These are phyloP conservation scores for Pseudococcus viburni DNA, from an alignment of 2,888 invertebrate genomes.

Conservation along the genomic window DNA sequence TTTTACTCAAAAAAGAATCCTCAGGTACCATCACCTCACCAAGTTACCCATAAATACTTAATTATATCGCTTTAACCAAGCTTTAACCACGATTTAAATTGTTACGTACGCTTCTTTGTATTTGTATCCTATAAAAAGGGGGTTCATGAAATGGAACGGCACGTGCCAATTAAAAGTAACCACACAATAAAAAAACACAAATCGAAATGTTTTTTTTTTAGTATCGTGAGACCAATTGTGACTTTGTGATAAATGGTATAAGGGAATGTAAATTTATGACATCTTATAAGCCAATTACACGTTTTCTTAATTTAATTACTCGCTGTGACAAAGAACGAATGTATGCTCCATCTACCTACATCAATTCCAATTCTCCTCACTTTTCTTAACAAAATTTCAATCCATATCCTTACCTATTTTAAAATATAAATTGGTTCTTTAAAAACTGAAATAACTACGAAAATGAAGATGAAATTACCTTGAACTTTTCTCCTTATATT, in stretches of 20 bases:
- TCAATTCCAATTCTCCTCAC: too few species aligned
- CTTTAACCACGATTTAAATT: not conserved
- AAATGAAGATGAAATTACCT: too few species aligned
- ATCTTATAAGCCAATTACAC: not conserved
- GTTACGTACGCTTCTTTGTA: not conserved
- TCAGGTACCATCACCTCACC: too few species aligned
- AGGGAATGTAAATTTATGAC: not conserved
- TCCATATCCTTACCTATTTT: too few species aligned
- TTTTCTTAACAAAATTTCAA: too few species aligned
- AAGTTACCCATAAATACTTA: not conserved
- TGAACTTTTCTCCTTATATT: too few species aligned
- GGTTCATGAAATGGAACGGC: not conserved
- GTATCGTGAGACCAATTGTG: not conserved
- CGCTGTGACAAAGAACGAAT: too few species aligned
- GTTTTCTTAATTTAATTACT: not conserved
- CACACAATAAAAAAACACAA: not conserved
- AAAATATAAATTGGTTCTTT: too few species aligned
- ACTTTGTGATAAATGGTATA: not conserved
- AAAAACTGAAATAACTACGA: too few species aligned
- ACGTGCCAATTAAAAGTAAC: constrained; percentile 47
- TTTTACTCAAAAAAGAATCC: too few species aligned
- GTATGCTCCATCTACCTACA: too few species aligned
- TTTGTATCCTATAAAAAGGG: not conserved
- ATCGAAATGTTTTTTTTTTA: not conserved
- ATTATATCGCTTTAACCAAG: not conserved